Percentiles rank a stretch among this genome's conserved stretches.
These are phyloP conservation scores for Uria lomvia DNA, from an alignment of 2,113 vertebrate genomes.

Conservation along the genomic window DNA sequence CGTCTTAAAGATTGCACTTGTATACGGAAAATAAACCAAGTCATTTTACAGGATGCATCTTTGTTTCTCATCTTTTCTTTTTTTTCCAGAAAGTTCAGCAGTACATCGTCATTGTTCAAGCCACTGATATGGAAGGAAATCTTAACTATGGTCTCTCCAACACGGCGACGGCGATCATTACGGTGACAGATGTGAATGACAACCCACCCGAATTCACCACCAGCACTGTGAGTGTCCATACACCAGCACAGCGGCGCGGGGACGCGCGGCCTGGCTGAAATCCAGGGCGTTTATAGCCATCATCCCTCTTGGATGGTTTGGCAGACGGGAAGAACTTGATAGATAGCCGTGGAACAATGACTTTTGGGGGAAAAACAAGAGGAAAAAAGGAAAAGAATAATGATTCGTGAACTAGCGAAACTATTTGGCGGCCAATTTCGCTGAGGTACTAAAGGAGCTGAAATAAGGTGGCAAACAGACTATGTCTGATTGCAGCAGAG, in stretches of 20 bases:
- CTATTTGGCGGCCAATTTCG: not conserved
- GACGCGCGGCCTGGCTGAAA: not conserved
- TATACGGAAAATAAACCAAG: rapidly evolving
- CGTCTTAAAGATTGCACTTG: not conserved
- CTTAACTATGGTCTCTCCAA: slow-evolving; percentile 95
- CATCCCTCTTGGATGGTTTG: not conserved
- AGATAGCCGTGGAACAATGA: not conserved
- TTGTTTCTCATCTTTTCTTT: not conserved
- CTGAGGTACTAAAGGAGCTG: not conserved
- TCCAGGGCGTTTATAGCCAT: not conserved
- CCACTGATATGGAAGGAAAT: slow-evolving; percentile 98
- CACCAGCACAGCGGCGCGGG: not conserved
- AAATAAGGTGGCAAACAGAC: not conserved
- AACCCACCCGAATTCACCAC: slow-evolving; percentile 91
- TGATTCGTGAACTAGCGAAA: not conserved
- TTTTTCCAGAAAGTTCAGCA: slow-evolving; percentile 91
- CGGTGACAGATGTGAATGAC: slow-evolving; percentile 94
- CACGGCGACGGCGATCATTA: slow-evolving; percentile 93
- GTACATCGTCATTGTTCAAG: slow-evolving; percentile 93
- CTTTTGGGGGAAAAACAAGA: not conserved
- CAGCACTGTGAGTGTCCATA: slow-evolving; percentile 83
- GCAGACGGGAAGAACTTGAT: not conserved
- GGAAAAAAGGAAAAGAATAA: too few species aligned
- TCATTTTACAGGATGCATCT: not conserved
- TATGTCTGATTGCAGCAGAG: not conserved